phyloP scores from a whole-genome alignment of 2,888 invertebrate species.

The Meteorus colon region DNA sequence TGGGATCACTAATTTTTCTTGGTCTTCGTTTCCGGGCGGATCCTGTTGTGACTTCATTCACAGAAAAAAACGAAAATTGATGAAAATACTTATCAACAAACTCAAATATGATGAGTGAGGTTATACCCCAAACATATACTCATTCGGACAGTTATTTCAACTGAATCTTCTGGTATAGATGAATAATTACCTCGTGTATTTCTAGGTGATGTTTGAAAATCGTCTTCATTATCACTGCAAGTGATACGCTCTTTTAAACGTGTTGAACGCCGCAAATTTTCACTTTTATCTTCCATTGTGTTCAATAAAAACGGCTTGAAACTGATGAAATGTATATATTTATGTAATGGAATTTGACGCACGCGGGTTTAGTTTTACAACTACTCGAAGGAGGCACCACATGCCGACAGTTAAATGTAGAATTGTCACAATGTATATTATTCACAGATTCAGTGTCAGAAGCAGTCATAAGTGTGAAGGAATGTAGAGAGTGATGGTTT shows the following conservation, averaged over 20 bases:
- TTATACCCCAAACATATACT: not conserved
- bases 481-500: not conserved
- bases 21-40: not conserved
- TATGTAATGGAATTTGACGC: no score
- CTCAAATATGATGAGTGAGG: not conserved
- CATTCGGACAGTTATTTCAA: not conserved
- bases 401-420: not conserved
- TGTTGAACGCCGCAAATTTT: constrained; percentile 50
- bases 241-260: constrained; percentile 40
- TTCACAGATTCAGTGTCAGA: not conserved
- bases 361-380: not conserved
- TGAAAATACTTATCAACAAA: not conserved
- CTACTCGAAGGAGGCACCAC: not conserved
- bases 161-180: not conserved
- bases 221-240: constrained; percentile 43
- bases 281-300: constrained; percentile 47
- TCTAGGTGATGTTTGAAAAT: constrained; percentile 35
- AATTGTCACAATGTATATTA: not conserved
- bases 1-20: constrained; percentile 7
- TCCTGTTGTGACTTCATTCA: not conserved
- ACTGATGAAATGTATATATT: no score
- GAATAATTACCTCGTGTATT: constrained; percentile 32
- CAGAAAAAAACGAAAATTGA: not conserved
- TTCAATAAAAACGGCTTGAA: not conserved
- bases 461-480: not conserved